phyloP scores from a whole-genome alignment of 2,113 vertebrate species.

The Lepus americanus region DNA sequence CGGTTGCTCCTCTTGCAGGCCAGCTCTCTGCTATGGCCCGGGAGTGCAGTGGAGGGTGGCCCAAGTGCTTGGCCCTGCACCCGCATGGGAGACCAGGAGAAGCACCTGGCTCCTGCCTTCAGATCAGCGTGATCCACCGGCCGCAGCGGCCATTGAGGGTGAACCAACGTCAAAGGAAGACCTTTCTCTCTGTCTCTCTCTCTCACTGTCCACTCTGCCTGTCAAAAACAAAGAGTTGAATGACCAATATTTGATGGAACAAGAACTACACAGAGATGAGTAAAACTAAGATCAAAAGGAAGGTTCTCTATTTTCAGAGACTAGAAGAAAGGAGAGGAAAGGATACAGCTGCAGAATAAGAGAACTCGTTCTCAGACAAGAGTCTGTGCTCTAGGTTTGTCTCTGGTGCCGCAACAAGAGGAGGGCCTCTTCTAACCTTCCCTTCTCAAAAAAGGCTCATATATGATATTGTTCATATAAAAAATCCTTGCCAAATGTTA shows the following conservation, averaged over 20 bases:
- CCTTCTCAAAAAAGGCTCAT: not conserved
- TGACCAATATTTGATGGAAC: not conserved
- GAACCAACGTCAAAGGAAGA: too few species aligned
- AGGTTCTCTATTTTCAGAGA: not conserved
- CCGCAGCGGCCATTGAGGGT: too few species aligned
- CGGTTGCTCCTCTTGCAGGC: too few species aligned
- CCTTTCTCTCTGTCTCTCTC: too few species aligned
- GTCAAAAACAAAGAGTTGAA: not conserved
- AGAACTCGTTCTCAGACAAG: not conserved
- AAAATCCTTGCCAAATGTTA: not conserved
- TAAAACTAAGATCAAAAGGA: not conserved
- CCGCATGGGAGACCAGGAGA: too few species aligned
- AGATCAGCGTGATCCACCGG: too few species aligned
- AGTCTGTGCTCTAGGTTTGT: not conserved
- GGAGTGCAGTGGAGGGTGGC: too few species aligned
- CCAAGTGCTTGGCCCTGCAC: too few species aligned
- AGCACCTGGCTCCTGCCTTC: too few species aligned
- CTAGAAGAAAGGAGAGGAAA: not conserved
- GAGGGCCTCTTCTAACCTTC: not conserved
- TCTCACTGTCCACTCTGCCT: too few species aligned
- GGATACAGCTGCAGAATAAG: not conserved
- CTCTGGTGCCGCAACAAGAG: conserved; percentile 16
- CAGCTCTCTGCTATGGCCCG: too few species aligned
- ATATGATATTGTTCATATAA: not conserved
- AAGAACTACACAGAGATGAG: not conserved